A percentile compares a stretch with the other conserved stretches of the same genome.
Conservation (phyloP, 2,797 vertebrate species). For the Sparus aurata region DNA sequence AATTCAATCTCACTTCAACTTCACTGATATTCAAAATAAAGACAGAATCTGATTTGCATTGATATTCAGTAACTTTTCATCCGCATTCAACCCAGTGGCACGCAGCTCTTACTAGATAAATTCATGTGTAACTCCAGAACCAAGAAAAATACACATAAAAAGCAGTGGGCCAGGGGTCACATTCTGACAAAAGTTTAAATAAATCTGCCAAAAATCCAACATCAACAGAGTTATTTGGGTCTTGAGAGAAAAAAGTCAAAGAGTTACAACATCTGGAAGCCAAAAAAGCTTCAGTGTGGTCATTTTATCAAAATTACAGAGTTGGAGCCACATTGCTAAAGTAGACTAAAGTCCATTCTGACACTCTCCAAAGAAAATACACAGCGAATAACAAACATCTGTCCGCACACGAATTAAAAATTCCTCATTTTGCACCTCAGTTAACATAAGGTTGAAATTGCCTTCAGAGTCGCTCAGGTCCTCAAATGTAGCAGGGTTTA, state of each 20-base stretch:
- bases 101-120: background rate
- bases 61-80: background rate
- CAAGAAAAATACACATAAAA: slow-evolving; percentile 24
- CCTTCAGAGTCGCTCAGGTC: background rate
- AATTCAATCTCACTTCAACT: background rate
- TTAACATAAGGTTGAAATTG: slow-evolving; percentile 11
- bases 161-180: background rate
- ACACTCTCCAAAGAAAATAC: slow-evolving; percentile 47
- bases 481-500: background rate
- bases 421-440: slow-evolving; percentile 13
- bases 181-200: slow-evolving; percentile 32
- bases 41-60: background rate
- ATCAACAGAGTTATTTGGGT: slow-evolving; percentile 38
- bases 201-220: slow-evolving; percentile 24
- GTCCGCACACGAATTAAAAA: slow-evolving; percentile 1
- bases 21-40: background rate
- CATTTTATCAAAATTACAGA: slow-evolving; percentile 43
- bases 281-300: slow-evolving; percentile 31
- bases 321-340: slow-evolving; percentile 35
- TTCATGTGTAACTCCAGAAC: slow-evolving; percentile 2
- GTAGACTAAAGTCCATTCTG: slow-evolving; percentile 14
- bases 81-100: background rate
- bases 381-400: slow-evolving; percentile 5
- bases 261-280: slow-evolving; percentile 21
- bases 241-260: slow-evolving; percentile 16